These are phyloP conservation scores for Octopus bimaculoides DNA, from an alignment of 1,140 invertebrate species.

Conservation along the genomic window DNA sequence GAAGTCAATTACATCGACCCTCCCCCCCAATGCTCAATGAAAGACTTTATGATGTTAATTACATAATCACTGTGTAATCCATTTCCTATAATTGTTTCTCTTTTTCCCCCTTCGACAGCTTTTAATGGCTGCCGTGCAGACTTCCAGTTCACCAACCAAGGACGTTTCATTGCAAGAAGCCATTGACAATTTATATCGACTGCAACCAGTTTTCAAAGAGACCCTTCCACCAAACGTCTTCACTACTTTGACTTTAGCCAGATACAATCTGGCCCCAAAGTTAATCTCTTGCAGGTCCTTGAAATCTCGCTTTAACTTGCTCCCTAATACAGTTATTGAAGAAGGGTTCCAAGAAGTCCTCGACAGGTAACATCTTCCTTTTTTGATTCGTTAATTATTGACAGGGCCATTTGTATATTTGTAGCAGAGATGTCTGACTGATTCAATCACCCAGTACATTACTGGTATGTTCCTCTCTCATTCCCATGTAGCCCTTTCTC, in stretches of 20 bases:
- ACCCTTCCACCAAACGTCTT: neutral
- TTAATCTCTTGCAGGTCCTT: neutral
- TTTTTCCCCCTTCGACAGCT: conserved; percentile 1
- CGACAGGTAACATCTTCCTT: conserved; percentile 24
- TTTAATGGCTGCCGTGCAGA: conserved; percentile 15
- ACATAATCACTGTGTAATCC: too few relatives aligned
- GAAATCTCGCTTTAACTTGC: conserved; percentile 16
- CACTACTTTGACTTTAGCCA: neutral
- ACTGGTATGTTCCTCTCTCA: too few relatives aligned
- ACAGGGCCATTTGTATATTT: too few relatives aligned
- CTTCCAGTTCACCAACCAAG: neutral
- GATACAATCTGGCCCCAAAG: neutral
- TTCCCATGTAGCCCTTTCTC: too few relatives aligned
- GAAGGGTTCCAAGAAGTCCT: conserved; percentile 42
- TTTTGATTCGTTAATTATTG: too few relatives aligned
- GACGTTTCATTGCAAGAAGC: conserved; percentile 20
- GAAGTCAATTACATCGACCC: too few relatives aligned
- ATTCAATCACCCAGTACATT: too few relatives aligned
- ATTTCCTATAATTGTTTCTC: too few relatives aligned
- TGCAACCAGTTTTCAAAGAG: neutral
- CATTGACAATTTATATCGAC: conserved; percentile 11
- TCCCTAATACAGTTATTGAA: conserved; percentile 32
- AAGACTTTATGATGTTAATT: too few relatives aligned
- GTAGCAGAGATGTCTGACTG: too few relatives aligned
- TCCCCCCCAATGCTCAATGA: too few relatives aligned